Evolutionary conservation across 2,113 vertebrate genomes (phyloP).

Genomic region (Panthera tigris): DNA sequence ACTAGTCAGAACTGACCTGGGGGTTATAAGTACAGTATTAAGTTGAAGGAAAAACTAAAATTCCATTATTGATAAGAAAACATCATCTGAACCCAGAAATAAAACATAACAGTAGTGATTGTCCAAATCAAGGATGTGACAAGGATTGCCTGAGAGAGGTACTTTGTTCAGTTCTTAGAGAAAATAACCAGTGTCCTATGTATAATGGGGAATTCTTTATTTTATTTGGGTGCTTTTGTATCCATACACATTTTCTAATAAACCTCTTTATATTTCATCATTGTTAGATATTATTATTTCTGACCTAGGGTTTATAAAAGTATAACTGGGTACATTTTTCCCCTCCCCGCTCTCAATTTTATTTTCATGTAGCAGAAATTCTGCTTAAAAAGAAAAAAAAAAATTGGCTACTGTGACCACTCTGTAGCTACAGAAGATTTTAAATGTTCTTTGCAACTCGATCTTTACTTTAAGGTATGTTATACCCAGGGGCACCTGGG

Average conservation of each 20-base stretch:
- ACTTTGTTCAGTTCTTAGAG: background rate
- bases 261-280: background rate
- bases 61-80: background rate
- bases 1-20: constrained; percentile 49
- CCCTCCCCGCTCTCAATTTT: background rate
- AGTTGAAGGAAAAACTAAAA: constrained; percentile 4
- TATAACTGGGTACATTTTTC: background rate
- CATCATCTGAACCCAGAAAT: background rate
- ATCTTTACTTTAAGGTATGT: background rate
- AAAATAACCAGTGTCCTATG: background rate
- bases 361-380: background rate
- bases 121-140: background rate
- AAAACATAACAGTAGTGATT: background rate
- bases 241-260: background rate
- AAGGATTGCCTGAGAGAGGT: background rate
- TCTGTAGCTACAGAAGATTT: background rate
- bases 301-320: background rate
- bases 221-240: background rate
- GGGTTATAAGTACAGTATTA: constrained; percentile 2
- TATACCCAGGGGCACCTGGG: background rate
- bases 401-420: background rate
- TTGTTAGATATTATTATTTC: background rate
- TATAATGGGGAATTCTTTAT: background rate
- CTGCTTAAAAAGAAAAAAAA: background rate
- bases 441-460: background rate